These are phyloP conservation scores for Sylvilagus floridanus DNA, from an alignment of 2,797 vertebrate genomes.

Conservation along the genomic window DNA sequence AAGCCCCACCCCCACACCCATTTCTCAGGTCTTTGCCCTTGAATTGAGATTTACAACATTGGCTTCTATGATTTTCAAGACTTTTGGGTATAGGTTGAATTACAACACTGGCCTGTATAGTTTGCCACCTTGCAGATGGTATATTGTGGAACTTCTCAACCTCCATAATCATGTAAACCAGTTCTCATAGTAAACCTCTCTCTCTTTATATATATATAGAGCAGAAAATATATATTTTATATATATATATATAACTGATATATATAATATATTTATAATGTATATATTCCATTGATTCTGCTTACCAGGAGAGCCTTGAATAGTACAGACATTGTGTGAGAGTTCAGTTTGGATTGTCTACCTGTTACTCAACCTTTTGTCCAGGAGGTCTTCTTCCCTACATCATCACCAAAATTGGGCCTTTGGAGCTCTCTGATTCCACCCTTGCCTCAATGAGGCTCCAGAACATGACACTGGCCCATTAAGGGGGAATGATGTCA, in stretches of 20 bases:
- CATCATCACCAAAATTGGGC: not conserved
- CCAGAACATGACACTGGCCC: not conserved
- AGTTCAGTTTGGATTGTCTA: not conserved
- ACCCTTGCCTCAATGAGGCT: not conserved
- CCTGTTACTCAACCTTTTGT: not conserved
- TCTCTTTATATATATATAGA: too few species aligned
- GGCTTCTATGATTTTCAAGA: not conserved
- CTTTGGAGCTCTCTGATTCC: not conserved
- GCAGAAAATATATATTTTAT: too few species aligned
- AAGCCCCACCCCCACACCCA: too few species aligned
- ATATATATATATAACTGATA: too few species aligned
- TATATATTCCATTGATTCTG: not conserved
- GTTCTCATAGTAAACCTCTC: not conserved
- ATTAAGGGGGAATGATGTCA: not conserved
- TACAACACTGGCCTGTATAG: not conserved
- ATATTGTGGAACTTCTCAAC: not conserved
- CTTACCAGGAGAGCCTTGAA: not conserved
- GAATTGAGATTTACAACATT: not conserved
- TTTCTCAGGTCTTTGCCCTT: not conserved
- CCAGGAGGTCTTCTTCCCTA: not conserved
- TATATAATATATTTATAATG: too few species aligned
- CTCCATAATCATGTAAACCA: not conserved
- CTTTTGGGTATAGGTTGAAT: not conserved
- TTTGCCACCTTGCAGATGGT: not conserved
- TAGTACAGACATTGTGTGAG: not conserved